A percentile compares a stretch with the other conserved stretches of the same genome.
phyloP scores from a whole-genome alignment of 2,797 vertebrate species.

The Chelon labrosus region DNA sequence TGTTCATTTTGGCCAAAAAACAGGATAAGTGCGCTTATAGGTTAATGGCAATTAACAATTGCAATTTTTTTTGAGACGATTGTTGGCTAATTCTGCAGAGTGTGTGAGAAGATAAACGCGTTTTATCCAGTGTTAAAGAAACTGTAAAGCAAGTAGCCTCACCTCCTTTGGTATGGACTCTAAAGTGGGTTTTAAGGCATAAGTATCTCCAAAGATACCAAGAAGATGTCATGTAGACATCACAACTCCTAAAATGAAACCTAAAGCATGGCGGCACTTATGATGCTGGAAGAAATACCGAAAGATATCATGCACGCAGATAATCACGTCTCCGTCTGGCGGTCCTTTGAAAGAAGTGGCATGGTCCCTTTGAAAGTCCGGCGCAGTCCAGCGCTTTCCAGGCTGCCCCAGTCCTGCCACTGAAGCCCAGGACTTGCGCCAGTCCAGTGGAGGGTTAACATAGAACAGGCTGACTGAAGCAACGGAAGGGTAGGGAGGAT shows the following conservation, averaged over 20 bases:
- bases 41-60: not conserved
- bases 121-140: constrained; percentile 34
- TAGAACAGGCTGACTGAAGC: constrained; percentile 56
- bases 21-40: not conserved
- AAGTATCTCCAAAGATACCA: constrained; percentile 75
- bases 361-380: constrained; percentile 62
- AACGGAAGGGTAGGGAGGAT: constrained; percentile 26
- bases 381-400: constrained; percentile 46
- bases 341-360: constrained; percentile 50
- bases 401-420: constrained; percentile 39
- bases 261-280: constrained; percentile 68
- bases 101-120: constrained; percentile 12
- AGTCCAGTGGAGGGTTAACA: constrained; percentile 61
- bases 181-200: constrained; percentile 86
- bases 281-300: constrained; percentile 54
- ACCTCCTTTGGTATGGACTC: constrained; percentile 84
- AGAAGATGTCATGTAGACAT: constrained; percentile 64
- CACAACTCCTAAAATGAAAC: constrained; percentile 63
- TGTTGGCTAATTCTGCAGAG: constrained; percentile 8
- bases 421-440: constrained; percentile 57
- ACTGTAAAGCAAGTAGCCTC: constrained; percentile 61
- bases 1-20: constrained; percentile 54
- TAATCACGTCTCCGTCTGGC: constrained; percentile 54
- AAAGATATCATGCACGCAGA: constrained; percentile 76
- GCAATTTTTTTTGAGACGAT: not conserved